Base-by-base conservation (phyloP, 2,113 vertebrate species). In the Strix aluco region DNA sequence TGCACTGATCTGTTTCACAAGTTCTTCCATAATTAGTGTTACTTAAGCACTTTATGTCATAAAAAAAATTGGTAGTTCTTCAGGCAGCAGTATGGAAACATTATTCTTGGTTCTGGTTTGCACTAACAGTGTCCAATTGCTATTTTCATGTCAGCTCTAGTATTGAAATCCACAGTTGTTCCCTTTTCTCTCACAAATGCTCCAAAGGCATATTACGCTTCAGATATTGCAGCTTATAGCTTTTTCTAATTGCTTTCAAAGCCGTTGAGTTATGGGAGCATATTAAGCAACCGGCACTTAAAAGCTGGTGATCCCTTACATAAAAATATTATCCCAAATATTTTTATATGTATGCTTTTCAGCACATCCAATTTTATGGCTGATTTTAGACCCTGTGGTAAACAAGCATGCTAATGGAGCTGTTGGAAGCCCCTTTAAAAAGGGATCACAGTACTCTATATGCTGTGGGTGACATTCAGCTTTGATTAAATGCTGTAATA, bases 161-260 rank as follows among this genome's bases (percentile, higher is more conserved):
- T 12, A 25, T 1, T 49, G 86, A 81, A 88, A 91, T 86, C 92
- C 92, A 54, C 83, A 52, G 77, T 94, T 82, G 81, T 72, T 96
- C 91, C 74, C 84, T 82, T 91, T 94, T 38, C 83, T 58, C 94
- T 92, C 84, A 10, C 66, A 84, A 81, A 92, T 66, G 66, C 85
- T 95, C 93, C 20, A 55, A 90, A 88, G 86, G 86, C 83, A 81
- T 22, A 79, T 94, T 92, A 80, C 9, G 8, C 54, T 70, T 81
- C 2, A 19, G 71, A 90, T 92, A 95, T 26, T n/a, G 92, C 88
- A 91, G 96, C 91, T 96, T 94, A 85, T 11, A 47, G 86, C 94
- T 92, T 95, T 97, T 96, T 47, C 95, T 97, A 96, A 95, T 96
- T 97, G 95, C 96, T 95, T 89, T 73, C 95, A 85, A 97, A 96